Percentiles rank a stretch among this genome's conserved stretches.
Evolutionary conservation across 2,888 invertebrate genomes (phyloP).

Genomic region (Pollenia angustigena): DNA sequence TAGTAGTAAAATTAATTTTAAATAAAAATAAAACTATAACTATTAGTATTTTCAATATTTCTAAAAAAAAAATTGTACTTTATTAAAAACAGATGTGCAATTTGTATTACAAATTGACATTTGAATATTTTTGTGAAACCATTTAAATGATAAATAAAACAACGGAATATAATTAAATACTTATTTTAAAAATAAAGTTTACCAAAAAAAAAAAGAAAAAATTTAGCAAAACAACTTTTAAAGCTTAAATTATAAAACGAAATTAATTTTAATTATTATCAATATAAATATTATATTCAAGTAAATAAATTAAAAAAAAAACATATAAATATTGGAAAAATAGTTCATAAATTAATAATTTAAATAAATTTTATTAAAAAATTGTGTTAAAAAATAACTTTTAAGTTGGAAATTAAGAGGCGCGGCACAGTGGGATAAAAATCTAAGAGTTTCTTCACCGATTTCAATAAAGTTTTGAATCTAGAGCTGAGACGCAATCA

Average conservation of each 20-base stretch:
- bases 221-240: slow-evolving; percentile 19
- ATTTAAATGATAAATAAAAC: slow-evolving; percentile 25
- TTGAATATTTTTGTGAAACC: slow-evolving; percentile 68
- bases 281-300: slow-evolving; percentile 8
- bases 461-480: no score
- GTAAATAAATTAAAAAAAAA: no score
- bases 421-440: no score
- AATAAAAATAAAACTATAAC: slow-evolving; percentile 35
- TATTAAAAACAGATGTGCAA: slow-evolving; percentile 42
- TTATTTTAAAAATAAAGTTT: slow-evolving; percentile 58
- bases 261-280: slow-evolving; percentile 50
- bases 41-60: slow-evolving; percentile 49
- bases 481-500: no score
- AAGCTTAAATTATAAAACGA: slow-evolving; percentile 43
- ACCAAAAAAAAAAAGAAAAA: slow-evolving; percentile 27
- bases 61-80: slow-evolving; percentile 43
- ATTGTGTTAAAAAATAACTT: no score
- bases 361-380: no score
- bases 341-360: no score
- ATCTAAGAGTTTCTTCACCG: no score
- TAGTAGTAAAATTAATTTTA: slow-evolving; percentile 20
- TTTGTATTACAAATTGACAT: slow-evolving; percentile 40
- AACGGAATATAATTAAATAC: slow-evolving; percentile 35
- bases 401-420: no score
- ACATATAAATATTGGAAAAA: no score